A percentile compares a stretch with the other conserved stretches of the same genome.
Evolutionary conservation across 2,888 invertebrate genomes (phyloP).

Genomic region (Allolobophora icterica): DNA sequence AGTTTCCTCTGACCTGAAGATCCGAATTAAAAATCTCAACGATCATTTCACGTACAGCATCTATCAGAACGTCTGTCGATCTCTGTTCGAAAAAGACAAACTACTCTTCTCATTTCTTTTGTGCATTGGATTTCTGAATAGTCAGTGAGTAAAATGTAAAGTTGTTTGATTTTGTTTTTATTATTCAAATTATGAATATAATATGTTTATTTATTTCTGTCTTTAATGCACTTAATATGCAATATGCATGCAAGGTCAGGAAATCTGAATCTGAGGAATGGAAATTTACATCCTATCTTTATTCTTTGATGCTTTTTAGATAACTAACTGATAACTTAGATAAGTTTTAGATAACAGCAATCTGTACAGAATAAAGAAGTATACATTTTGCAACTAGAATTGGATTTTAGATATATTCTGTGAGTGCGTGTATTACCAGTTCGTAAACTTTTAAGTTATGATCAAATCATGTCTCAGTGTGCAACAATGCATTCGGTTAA

Average conservation of each 20-base stretch:
- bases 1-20: conserved; percentile 71
- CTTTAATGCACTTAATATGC: too few relatives aligned
- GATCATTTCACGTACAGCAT: conserved; percentile 66
- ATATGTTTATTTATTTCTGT: too few relatives aligned
- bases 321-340: too few relatives aligned
- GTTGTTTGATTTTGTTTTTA: neutral
- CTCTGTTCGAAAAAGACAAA: conserved; percentile 67
- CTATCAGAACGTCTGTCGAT: conserved; percentile 70
- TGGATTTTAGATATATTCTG: too few relatives aligned
- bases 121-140: conserved; percentile 63
- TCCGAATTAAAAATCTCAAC: conserved; percentile 63
- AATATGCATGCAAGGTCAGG: too few relatives aligned
- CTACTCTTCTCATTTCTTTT: conserved; percentile 65
- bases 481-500: neutral
- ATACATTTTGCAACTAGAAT: neutral
- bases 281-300: neutral
- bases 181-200: neutral
- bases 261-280: too few relatives aligned
- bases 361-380: neutral
- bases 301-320: neutral
- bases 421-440: too few relatives aligned
- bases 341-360: neutral
- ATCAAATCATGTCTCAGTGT: neutral
- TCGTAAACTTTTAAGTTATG: neutral
- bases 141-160: conserved; percentile 55